These are phyloP conservation scores for Reinhardtius hippoglossoides DNA, from an alignment of 2,113 vertebrate genomes.

Conservation along the genomic window DNA sequence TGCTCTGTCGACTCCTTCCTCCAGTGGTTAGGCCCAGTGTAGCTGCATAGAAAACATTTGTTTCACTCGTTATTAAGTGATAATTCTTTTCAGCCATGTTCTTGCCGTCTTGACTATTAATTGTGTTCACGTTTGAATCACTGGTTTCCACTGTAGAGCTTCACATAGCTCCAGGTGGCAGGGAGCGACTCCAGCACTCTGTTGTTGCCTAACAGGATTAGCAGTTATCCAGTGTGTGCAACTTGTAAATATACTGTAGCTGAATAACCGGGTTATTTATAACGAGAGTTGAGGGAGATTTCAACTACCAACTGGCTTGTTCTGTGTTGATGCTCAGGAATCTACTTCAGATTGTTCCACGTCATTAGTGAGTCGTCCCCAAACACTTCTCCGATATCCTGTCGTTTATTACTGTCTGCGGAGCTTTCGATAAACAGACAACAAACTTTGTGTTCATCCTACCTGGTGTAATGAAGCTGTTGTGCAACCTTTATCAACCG, in stretches of 20 bases:
- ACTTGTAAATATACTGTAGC: background rate
- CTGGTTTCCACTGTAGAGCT: background rate
- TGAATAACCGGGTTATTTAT: background rate
- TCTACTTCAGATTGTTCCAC: no score
- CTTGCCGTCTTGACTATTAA: slow-evolving; percentile 16
- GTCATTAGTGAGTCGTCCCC: no score
- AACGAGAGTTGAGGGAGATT: background rate
- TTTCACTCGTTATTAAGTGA: slow-evolving; percentile 3
- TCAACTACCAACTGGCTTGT: no score
- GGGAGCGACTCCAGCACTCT: background rate
- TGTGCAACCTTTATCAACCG: no score
- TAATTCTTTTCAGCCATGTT: background rate
- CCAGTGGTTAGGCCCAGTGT: background rate
- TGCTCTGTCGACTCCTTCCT: background rate
- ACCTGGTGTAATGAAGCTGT: no score
- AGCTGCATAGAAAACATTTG: slow-evolving; percentile 18
- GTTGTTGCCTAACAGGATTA: slow-evolving; percentile 6
- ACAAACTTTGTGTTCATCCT: no score
- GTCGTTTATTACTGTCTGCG: no score
- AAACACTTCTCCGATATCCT: no score
- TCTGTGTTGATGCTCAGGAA: no score
- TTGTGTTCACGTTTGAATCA: slow-evolving; percentile 20
- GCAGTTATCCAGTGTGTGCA: background rate
- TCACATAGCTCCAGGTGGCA: background rate
- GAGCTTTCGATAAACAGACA: no score